Conservation (phyloP, 2,113 vertebrate species). For the Hepsetus odoe region DNA sequence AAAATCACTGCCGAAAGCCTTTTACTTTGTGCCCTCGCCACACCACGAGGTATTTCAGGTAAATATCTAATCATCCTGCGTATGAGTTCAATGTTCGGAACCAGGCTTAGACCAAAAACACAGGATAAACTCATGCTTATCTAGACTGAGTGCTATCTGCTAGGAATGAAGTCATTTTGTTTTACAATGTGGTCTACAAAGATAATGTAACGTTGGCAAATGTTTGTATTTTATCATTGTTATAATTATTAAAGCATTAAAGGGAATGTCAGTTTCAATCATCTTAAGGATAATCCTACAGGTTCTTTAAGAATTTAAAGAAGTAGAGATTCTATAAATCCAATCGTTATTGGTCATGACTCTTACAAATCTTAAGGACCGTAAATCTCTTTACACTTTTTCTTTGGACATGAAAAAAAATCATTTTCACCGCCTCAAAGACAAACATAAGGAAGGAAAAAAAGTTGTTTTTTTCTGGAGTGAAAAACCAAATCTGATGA, state of each 20-base stretch:
- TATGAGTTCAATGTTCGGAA: background rate
- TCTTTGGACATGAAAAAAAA: background rate
- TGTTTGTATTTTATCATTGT: too few species aligned
- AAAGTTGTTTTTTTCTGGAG: background rate
- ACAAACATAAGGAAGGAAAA: background rate
- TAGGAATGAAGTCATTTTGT: background rate
- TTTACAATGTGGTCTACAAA: background rate
- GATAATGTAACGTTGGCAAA: background rate
- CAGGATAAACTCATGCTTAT: too few species aligned
- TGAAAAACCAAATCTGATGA: conserved; percentile 24
- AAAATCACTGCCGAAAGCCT: conserved; percentile 57
- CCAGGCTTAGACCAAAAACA: too few species aligned
- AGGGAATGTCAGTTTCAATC: too few species aligned
- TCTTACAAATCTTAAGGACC: background rate
- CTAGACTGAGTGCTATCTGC: background rate
- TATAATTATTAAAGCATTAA: too few species aligned
- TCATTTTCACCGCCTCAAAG: background rate
- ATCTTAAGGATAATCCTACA: too few species aligned
- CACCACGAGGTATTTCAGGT: conserved; percentile 20
- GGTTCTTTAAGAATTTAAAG: background rate
- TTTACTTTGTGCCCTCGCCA: conserved; percentile 33
- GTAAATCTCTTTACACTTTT: background rate
- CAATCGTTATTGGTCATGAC: too few species aligned
- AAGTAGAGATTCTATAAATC: too few species aligned
- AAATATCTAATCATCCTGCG: conserved; percentile 24